Evolutionary conservation across 2,113 vertebrate species (phyloP).

Genomic region (Misgurnus anguillicaudatus): DNA sequence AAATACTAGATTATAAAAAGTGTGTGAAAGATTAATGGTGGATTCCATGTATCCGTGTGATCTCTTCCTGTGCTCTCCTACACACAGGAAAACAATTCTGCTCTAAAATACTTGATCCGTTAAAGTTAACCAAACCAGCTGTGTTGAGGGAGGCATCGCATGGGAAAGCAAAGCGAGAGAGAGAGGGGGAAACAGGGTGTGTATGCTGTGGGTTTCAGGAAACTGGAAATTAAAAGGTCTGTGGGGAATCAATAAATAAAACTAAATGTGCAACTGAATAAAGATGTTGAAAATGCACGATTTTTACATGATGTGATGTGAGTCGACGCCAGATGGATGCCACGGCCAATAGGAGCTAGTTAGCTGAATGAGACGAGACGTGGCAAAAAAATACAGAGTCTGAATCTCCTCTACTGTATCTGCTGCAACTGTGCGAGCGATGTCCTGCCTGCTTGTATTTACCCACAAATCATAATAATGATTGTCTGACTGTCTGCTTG

Average conservation of each 20-base stretch:
- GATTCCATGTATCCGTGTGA: background rate
- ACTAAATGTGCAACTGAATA: background rate
- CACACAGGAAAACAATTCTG: background rate
- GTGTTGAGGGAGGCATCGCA: constrained; percentile 48
- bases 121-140: constrained; percentile 23
- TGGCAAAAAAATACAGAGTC: constrained; percentile 16
- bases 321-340: background rate
- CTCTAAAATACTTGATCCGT: background rate
- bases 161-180: constrained; percentile 40
- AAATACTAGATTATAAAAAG: too few relatives aligned
- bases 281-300: background rate
- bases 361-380: background rate
- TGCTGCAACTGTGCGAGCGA: background rate
- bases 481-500: background rate
- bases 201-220: background rate
- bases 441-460: constrained; percentile 19
- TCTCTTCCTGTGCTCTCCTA: background rate
- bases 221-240: constrained; percentile 20
- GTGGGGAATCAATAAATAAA: constrained; percentile 51
- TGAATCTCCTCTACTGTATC: background rate
- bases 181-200: background rate
- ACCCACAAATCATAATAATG: constrained; percentile 15
- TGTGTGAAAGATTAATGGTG: background rate
- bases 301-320: background rate
- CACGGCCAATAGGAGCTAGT: background rate